A percentile compares a stretch with the other conserved stretches of the same genome.
Evolutionary conservation across 1,140 invertebrate species (phyloP).

Genomic region (Halictus rubicundus): DNA sequence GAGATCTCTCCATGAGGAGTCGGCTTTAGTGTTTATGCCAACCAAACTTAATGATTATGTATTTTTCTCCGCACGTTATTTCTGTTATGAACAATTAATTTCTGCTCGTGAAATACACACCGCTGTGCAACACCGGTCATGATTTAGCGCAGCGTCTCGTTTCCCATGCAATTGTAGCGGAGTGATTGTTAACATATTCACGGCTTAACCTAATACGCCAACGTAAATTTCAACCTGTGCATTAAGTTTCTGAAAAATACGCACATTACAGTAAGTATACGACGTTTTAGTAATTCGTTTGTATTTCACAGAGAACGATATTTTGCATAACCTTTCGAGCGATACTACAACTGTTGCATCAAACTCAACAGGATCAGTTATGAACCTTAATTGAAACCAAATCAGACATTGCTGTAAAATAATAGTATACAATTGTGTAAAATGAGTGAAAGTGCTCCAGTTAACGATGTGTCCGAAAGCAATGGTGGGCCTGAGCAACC

Average conservation of each 20-base stretch:
- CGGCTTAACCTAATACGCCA: slow-evolving; percentile 25
- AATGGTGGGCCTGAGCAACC: slow-evolving; percentile 62
- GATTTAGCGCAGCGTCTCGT: neutral
- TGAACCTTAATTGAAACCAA: neutral
- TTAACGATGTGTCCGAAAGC: slow-evolving; percentile 60
- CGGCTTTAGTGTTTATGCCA: slow-evolving; percentile 45
- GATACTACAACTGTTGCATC: neutral
- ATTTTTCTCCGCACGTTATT: slow-evolving; percentile 19
- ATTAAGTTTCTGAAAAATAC: slow-evolving; percentile 10
- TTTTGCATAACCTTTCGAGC: slow-evolving; percentile 3
- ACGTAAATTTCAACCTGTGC: neutral
- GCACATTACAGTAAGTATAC: slow-evolving; percentile 19
- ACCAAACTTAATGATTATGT: slow-evolving; percentile 23
- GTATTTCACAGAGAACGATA: neutral
- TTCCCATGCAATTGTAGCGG: neutral
- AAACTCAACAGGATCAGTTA: neutral
- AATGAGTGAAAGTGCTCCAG: slow-evolving; percentile 62
- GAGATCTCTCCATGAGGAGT: slow-evolving; percentile 16
- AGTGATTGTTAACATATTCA: neutral
- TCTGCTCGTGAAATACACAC: neutral
- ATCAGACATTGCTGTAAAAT: neutral
- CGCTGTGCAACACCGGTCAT: neutral
- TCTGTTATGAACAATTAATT: slow-evolving; percentile 11
- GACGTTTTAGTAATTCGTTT: neutral
- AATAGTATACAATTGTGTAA: neutral